Evolutionary conservation across 2,113 vertebrate genomes (phyloP), one percentile per base, ranked within the genome.

Genomic region (Diadophis punctatus): DNA sequence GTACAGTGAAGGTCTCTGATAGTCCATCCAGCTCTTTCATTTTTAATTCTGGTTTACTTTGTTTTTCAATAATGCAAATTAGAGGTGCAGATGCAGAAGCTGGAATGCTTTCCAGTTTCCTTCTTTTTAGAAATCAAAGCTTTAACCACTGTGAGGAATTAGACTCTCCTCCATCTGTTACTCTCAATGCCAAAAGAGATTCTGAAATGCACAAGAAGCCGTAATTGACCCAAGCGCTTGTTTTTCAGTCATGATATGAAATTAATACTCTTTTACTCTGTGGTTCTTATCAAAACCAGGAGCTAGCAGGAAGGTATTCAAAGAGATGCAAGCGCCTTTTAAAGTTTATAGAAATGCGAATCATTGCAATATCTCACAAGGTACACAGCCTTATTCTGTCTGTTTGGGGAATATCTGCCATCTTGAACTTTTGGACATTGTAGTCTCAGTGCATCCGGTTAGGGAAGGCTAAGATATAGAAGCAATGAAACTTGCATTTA

Each of bases 31-130:
- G 94, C 74, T 86, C 96, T 96, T 94, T 93, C 89, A 52, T 90
- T 93, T 96, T 93, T 95, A 60, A 60, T 87, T 2, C 91, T 94
- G 94, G 88, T 63, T 96, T 93, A 88, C 90, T 53, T 92, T 91
- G 90, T 80, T 96, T 90, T 90, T 96, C 92, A 93, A 94, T 97
- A 93, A 93, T 94, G 93, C 95, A 97, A 97, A 96, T 96, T 94
- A 96, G 87, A 95, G 93, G 96, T 95, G 91, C 97, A 97, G 96
- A 97, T 97, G 95, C 95, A 96, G 94, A 94, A 95, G 92, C 96
- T 96, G 96, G 96, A 94, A 97, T 94, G 48, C 92, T 95, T 96
- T 97, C 96, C 96, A 97, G 63, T 91, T 96, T 96, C 93, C 92
- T 58, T 88, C 84, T 97, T 97, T 60, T 60, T 95, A 96, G 96